Evolutionary conservation across 2,888 invertebrate genomes (phyloP).

Genomic region (Pardosa pseudoannulata): DNA sequence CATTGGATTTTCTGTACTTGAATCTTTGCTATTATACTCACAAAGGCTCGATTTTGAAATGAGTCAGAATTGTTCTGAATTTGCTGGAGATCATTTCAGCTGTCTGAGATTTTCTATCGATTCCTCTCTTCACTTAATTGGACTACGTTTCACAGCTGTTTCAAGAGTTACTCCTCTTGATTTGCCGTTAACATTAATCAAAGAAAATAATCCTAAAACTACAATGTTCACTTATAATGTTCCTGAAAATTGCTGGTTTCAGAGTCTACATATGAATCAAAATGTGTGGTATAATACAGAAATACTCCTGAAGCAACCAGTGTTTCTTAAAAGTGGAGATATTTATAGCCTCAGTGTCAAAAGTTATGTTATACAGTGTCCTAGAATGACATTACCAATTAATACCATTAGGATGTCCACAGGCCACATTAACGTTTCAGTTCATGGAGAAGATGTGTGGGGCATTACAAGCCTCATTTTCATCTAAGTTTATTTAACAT

Average conservation of each 20-base stretch:
- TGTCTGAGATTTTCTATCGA: constrained; percentile 56
- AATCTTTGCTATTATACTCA: constrained; percentile 43
- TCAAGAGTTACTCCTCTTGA: background rate
- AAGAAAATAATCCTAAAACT: constrained; percentile 51
- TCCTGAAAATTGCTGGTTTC: background rate
- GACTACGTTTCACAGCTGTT: constrained; percentile 38
- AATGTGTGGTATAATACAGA: constrained; percentile 38
- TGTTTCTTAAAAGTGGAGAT: constrained; percentile 39
- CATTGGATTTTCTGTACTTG: constrained; percentile 49
- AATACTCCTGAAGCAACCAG: constrained; percentile 33
- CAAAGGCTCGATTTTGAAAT: constrained; percentile 28
- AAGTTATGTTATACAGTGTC: constrained; percentile 30
- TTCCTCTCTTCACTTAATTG: constrained; percentile 38
- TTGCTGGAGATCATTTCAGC: constrained; percentile 31
- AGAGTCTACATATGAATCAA: constrained; percentile 26
- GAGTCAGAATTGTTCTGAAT: constrained; percentile 22
- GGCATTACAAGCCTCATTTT: constrained; percentile 25
- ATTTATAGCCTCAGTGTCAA: constrained; percentile 35
- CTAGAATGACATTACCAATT: constrained; percentile 16
- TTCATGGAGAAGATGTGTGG: constrained; percentile 49
- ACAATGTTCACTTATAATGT: constrained; percentile 40
- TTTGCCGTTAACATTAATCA: constrained; percentile 33
- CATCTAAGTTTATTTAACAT: background rate
- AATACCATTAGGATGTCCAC: constrained; percentile 7
- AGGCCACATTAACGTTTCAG: constrained; percentile 43